Conservation (phyloP, 2,888 invertebrate genomes). For the Lordiphosa fenestrarum region DNA sequence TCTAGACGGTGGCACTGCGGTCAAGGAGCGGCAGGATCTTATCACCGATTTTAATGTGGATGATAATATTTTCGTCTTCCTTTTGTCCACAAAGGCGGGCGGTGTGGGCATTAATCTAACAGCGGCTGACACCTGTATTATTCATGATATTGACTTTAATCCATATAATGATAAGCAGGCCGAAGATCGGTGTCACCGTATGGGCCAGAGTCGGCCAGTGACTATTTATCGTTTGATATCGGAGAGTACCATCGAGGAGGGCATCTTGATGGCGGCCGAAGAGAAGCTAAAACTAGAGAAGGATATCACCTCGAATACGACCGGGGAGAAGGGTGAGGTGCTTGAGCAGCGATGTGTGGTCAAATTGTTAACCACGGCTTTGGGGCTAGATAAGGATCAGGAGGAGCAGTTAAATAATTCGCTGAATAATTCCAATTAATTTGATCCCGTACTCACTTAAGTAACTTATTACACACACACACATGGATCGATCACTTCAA, state of each 20-base stretch:
- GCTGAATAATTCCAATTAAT: conserved; percentile 55
- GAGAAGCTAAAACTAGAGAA: conserved; percentile 95
- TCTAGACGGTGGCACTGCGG: conserved; percentile 94
- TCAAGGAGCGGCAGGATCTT: conserved; percentile 91
- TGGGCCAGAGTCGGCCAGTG: conserved; percentile 91
- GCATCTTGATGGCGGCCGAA: conserved; percentile 93
- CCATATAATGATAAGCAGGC: conserved; percentile 99
- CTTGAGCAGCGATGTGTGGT: conserved; percentile 90
- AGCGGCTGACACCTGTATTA: conserved; percentile 95
- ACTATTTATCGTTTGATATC: conserved; percentile 91
- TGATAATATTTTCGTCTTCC: conserved; percentile 90
- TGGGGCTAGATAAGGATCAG: conserved; percentile 83
- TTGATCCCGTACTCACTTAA: no score
- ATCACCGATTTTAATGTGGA: conserved; percentile 94
- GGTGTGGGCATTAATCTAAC: conserved; percentile 97
- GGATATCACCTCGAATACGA: conserved; percentile 83
- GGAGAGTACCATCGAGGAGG: conserved; percentile 94
- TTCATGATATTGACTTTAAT: conserved; percentile 99
- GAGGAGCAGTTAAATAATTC: conserved; percentile 70
- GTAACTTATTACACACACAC: neutral
- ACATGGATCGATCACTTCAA: no score
- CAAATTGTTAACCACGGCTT: conserved; percentile 88
- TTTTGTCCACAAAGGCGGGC: conserved; percentile 95
- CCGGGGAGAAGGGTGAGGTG: conserved; percentile 82
- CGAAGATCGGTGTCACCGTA: conserved; percentile 91